Evolutionary conservation across 2,888 invertebrate genomes (phyloP).

Genomic region (Cataglyphis rosenhaueri): DNA sequence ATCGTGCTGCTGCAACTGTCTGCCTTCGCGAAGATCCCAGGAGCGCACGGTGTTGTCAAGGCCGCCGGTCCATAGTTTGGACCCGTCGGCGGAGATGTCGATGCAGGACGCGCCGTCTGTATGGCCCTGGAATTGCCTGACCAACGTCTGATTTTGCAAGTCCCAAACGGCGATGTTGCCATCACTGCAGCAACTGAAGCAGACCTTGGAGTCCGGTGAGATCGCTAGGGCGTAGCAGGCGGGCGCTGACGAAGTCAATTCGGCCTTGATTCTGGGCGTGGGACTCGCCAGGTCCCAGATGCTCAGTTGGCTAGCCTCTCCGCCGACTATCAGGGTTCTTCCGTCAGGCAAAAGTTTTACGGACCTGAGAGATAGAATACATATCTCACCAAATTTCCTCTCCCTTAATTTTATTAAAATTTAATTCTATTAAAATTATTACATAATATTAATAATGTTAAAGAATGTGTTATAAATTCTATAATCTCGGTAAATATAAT

Average conservation of each 20-base stretch:
- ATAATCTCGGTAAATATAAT: background rate
- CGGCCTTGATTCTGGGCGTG: conserved; percentile 96
- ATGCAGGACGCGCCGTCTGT: conserved; percentile 99
- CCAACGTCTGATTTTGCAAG: conserved; percentile 95
- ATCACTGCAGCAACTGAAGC: conserved; percentile 99
- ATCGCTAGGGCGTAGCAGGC: conserved; percentile 99
- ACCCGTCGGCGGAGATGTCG: conserved; percentile 97
- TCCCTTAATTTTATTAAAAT: background rate
- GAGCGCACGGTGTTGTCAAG: conserved; percentile 98
- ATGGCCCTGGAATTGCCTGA: conserved; percentile 97
- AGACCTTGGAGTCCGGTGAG: conserved; percentile 98
- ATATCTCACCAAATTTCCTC: background rate
- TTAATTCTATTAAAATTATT: background rate
- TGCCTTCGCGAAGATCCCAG: conserved; percentile 97
- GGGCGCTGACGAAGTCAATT: conserved; percentile 95
- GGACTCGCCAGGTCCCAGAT: conserved; percentile 98
- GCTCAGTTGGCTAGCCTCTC: conserved; percentile 97
- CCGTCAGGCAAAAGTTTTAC: conserved; percentile 98
- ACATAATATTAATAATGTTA: background rate
- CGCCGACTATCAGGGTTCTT: conserved; percentile 97
- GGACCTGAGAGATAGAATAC: conserved; percentile 87
- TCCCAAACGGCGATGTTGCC: conserved; percentile 99
- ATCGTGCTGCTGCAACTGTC: conserved; percentile 97
- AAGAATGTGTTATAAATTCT: background rate
- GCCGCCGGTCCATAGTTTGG: conserved; percentile 96